Conservation (phyloP, 2,797 vertebrate species). For the Neopelma chrysocephalum region DNA sequence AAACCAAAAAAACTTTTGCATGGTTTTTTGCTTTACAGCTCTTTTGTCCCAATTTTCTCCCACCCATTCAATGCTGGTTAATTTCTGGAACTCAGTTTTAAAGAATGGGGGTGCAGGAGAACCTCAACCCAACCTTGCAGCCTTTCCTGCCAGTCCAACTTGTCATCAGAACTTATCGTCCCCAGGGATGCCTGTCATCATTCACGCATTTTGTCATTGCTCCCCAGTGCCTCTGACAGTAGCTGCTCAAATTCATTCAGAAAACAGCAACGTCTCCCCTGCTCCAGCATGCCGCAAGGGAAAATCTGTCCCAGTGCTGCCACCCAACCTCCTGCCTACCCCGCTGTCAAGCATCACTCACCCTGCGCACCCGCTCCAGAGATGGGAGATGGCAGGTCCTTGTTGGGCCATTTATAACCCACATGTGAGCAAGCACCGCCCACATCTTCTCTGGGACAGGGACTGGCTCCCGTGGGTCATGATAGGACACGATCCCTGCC, state of each 20-base stretch:
- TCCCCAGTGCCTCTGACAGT: background rate
- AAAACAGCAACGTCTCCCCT: background rate
- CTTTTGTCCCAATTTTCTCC: background rate
- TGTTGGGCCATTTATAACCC: background rate
- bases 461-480: background rate
- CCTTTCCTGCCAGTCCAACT: background rate
- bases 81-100: background rate
- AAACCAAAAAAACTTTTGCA: background rate
- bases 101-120: background rate
- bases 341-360: fast-evolving
- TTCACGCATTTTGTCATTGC: background rate
- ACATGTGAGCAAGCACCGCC: background rate
- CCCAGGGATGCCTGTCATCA: background rate
- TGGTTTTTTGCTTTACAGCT: background rate
- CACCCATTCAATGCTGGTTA: background rate
- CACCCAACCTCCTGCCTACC: background rate
- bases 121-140: background rate
- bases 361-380: background rate
- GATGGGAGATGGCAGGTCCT: fast-evolving
- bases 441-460: background rate
- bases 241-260: conserved; percentile 42
- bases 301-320: background rate
- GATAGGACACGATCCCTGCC: background rate
- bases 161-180: background rate
- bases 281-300: background rate